Evolutionary conservation across 2,888 invertebrate species (phyloP).

Genomic region (Aporophyla nigra): DNA sequence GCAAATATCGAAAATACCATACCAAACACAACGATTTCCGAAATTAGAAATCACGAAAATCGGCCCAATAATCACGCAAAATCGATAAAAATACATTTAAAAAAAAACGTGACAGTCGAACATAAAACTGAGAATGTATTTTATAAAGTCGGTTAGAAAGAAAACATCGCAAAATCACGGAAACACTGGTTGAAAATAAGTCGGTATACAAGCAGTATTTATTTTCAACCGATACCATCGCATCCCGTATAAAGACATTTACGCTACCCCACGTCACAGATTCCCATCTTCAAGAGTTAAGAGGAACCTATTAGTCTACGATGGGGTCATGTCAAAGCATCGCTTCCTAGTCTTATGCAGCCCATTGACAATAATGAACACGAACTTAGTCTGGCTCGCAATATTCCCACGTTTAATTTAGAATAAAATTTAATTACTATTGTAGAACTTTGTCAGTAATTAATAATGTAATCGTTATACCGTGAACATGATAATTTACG

Average conservation of each 20-base stretch:
- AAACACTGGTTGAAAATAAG: neutral
- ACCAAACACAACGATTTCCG: too few species aligned
- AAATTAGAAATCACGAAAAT: too few species aligned
- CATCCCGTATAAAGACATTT: slow-evolving; percentile 37
- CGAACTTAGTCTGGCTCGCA: slow-evolving; percentile 50
- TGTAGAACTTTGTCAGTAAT: slow-evolving; percentile 64
- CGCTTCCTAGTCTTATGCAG: slow-evolving; percentile 48
- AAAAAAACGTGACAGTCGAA: too few species aligned
- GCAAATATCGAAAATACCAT: too few species aligned
- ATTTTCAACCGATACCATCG: slow-evolving; percentile 36
- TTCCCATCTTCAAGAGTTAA: slow-evolving; percentile 20
- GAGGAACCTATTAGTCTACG: slow-evolving; percentile 11
- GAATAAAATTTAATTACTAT: slow-evolving; percentile 52
- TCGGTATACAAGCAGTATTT: slow-evolving; percentile 9
- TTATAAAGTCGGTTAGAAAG: neutral
- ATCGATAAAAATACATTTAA: too few species aligned
- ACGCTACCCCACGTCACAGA: neutral
- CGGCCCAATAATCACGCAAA: too few species aligned
- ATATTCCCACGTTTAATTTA: slow-evolving; percentile 62
- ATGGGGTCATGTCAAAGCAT: slow-evolving; percentile 44
- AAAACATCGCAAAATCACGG: neutral
- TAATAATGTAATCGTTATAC: slow-evolving; percentile 71
- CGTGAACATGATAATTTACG: slow-evolving; percentile 68
- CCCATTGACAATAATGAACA: slow-evolving; percentile 48
- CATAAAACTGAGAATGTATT: too few species aligned